A percentile compares a stretch with the other conserved stretches of the same genome.
Evolutionary conservation across 2,797 vertebrate genomes (phyloP).

Genomic region (Phoxinus dragarum): DNA sequence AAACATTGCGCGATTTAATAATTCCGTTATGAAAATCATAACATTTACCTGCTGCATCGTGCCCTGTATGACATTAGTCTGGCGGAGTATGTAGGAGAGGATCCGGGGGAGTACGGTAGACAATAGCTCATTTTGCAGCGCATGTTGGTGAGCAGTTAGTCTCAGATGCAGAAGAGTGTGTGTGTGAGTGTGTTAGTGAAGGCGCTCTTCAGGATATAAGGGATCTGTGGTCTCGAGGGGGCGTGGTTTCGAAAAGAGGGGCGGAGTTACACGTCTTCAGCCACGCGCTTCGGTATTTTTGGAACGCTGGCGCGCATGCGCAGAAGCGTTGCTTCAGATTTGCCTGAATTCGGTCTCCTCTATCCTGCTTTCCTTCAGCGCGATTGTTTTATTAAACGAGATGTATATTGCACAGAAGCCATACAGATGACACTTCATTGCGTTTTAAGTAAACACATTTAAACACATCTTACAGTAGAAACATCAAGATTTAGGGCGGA

Average conservation of each 20-base stretch:
- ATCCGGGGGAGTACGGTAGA: constrained; percentile 73
- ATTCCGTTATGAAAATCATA: background rate
- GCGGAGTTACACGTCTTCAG: constrained; percentile 52
- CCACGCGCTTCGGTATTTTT: background rate
- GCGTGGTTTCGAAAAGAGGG: constrained; percentile 9
- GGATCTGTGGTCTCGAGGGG: constrained; percentile 2
- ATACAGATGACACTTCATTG: background rate
- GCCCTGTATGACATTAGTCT: constrained; percentile 67
- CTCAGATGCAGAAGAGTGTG: background rate
- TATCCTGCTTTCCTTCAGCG: too few species aligned
- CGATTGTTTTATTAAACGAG: background rate
- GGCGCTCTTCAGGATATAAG: background rate
- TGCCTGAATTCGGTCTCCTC: background rate
- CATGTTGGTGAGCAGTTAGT: constrained; percentile 62
- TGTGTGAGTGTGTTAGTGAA: background rate
- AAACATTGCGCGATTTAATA: background rate
- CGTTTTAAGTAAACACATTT: background rate
- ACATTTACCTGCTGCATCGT: constrained; percentile 76
- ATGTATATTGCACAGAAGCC: background rate
- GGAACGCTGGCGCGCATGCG: background rate
- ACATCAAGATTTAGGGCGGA: background rate
- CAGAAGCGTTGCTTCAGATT: background rate
- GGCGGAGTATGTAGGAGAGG: constrained; percentile 67
- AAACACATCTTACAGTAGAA: background rate
- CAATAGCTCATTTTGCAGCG: constrained; percentile 76